These are phyloP conservation scores for Biston stratarius DNA, from an alignment of 2,888 invertebrate species.

Conservation along the genomic window DNA sequence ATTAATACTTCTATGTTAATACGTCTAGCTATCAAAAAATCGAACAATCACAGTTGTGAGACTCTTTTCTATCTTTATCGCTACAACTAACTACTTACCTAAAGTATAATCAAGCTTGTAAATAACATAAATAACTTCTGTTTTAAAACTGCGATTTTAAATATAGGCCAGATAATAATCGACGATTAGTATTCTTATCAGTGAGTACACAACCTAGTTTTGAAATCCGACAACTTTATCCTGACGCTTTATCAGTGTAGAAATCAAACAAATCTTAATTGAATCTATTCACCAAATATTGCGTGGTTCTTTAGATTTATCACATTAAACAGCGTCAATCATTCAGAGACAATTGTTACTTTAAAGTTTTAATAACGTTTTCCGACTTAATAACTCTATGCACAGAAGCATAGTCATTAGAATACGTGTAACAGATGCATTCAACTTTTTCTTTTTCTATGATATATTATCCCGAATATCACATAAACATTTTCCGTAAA, in stretches of 20 bases:
- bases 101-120: constrained; percentile 4
- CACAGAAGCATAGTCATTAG: no score
- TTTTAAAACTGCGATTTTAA: constrained; percentile 22
- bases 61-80: not conserved
- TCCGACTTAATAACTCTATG: no score
- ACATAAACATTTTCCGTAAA: no score
- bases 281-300: not conserved
- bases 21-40: not conserved
- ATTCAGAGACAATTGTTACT: no score
- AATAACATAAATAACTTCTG: constrained; percentile 9
- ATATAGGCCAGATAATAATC: constrained; percentile 31
- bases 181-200: constrained; percentile 24
- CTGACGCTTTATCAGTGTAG: constrained; percentile 7
- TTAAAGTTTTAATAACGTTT: no score
- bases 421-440: no score
- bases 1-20: not conserved
- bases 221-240: constrained; percentile 17
- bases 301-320: not conserved
- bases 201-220: constrained; percentile 17
- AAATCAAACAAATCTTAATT: constrained; percentile 10
- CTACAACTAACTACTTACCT: not conserved
- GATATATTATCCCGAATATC: no score
- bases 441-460: no score
- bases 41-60: no score
- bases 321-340: not conserved